phyloP scores from a whole-genome alignment of 2,888 invertebrate species.

The Hydroisotoma schaefferi region DNA sequence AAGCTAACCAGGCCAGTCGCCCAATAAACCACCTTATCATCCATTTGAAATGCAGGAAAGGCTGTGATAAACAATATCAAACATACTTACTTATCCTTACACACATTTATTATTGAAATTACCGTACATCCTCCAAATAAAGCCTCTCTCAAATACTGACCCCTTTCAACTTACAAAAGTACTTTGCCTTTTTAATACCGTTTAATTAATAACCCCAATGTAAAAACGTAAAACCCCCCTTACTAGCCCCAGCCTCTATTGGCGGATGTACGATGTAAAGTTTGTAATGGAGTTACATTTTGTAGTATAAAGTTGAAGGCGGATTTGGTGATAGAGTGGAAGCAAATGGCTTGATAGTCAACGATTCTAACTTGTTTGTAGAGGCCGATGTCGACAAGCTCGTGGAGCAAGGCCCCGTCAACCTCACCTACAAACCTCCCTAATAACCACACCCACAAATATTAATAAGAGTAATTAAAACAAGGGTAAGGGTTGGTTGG shows the following conservation, averaged over 20 bases:
- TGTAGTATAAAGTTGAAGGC: conserved; percentile 43
- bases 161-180: too few species aligned
- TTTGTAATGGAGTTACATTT: conserved; percentile 20
- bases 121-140: neutral
- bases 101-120: conserved; percentile 7
- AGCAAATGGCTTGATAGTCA: conserved; percentile 86
- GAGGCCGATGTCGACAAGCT: conserved; percentile 73
- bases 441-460: neutral
- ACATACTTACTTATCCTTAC: conserved; percentile 5
- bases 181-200: too few species aligned
- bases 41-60: conserved; percentile 47
- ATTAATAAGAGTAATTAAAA: conserved; percentile 1
- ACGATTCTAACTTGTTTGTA: conserved; percentile 81
- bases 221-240: neutral
- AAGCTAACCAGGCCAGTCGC: conserved; percentile 43
- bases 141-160: neutral
- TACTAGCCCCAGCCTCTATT: neutral
- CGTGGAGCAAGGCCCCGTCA: conserved; percentile 88
- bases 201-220: neutral
- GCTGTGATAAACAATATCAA: conserved; percentile 30
- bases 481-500: neutral
- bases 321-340: conserved; percentile 55
- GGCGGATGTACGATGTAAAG: neutral
- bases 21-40: conserved; percentile 48
- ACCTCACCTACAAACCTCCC: conserved; percentile 83